Conservation (phyloP, 2,113 vertebrate species). For the Tachysurus fulvidraco region DNA sequence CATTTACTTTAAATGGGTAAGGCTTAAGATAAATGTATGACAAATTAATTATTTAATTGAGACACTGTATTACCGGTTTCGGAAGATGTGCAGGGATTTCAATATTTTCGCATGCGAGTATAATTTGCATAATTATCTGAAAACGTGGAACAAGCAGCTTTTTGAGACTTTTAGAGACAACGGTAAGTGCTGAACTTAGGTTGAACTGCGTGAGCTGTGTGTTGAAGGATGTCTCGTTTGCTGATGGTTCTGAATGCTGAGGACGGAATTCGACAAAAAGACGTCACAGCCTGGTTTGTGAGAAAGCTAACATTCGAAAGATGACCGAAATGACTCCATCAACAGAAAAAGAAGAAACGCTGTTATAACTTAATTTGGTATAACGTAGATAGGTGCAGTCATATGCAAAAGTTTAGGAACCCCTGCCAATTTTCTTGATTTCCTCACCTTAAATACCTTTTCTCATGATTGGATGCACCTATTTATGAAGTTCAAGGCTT, state of each 20-base stretch:
- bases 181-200: slow-evolving; percentile 2
- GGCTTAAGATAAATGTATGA: slow-evolving; percentile 33
- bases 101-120: neutral
- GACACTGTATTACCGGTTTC: slow-evolving; percentile 33
- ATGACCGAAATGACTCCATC: neutral
- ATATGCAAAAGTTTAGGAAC: neutral
- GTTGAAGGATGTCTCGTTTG: slow-evolving; percentile 30
- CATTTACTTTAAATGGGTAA: slow-evolving; percentile 47
- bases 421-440: too few relatives aligned
- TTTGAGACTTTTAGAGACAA: neutral
- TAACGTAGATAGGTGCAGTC: neutral
- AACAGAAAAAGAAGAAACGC: neutral
- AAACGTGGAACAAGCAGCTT: neutral
- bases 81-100: neutral
- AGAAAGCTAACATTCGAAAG: neutral
- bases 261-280: slow-evolving; percentile 36
- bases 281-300: neutral
- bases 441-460: too few relatives aligned
- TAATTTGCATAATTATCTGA: neutral
- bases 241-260: slow-evolving; percentile 26
- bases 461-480: too few relatives aligned
- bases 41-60: slow-evolving; percentile 42
- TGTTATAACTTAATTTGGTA: neutral
- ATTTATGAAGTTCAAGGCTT: too few relatives aligned
- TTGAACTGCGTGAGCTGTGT: slow-evolving; percentile 28